Evolutionary conservation across 2,797 vertebrate genomes (phyloP).

Genomic region (Oreochromis mossambicus): DNA sequence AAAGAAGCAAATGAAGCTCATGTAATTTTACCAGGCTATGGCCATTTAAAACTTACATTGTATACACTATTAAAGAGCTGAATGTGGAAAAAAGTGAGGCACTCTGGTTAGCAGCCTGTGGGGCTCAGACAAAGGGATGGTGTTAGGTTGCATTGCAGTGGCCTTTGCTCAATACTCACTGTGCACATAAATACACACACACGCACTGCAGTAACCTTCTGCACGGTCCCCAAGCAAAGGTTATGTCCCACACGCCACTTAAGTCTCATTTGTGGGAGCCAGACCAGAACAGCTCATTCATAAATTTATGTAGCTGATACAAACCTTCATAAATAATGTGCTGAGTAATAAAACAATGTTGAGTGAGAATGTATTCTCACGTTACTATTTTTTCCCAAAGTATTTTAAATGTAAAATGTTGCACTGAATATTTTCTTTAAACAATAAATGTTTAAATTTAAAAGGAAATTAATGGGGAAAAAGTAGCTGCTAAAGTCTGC

Average conservation of each 20-base stretch:
- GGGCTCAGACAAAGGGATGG: conserved; percentile 62
- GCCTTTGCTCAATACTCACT: conserved; percentile 64
- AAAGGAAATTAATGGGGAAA: background rate
- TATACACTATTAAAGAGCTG: background rate
- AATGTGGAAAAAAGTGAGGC: conserved; percentile 15
- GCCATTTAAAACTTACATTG: background rate
- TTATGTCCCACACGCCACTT: conserved; percentile 49
- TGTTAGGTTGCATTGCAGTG: conserved; percentile 70
- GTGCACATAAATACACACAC: background rate
- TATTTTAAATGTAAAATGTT: background rate
- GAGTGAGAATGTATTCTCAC: background rate
- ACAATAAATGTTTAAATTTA: background rate
- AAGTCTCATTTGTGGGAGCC: conserved; percentile 37
- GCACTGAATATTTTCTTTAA: background rate
- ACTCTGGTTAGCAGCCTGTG: conserved; percentile 24
- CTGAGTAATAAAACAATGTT: background rate
- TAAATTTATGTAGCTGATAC: conserved; percentile 29
- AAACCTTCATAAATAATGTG: conserved; percentile 18
- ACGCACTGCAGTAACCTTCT: conserved; percentile 41
- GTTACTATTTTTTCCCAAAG: background rate
- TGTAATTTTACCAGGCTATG: background rate
- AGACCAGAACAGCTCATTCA: conserved; percentile 50
- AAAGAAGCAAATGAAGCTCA: background rate
- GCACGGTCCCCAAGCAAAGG: conserved; percentile 43
- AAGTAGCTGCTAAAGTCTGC: background rate